Evolutionary conservation across 2,888 invertebrate species (phyloP), one percentile per base, ranked within the genome.

Genomic region (Erebia ligea): DNA sequence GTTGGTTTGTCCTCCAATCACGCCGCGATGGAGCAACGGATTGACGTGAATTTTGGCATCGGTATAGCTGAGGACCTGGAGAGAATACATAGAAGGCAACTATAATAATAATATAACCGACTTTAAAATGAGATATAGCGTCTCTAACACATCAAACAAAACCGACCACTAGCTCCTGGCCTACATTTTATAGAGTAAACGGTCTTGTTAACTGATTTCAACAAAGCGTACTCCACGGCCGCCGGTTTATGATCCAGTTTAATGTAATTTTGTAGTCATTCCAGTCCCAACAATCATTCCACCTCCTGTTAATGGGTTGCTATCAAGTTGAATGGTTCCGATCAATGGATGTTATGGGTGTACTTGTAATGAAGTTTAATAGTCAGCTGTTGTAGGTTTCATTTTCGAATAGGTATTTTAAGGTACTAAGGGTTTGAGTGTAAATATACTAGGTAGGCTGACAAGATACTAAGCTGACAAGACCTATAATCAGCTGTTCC

Each of bases 121-220:
- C 3, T 34, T 34, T 34, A 34, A 34, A 34, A 34, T 5, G 6
- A 34, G 6, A 34, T 34, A 34, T 3, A 25, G 34, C 25, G 25
- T 3, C 25, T 25, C 2, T 25, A 56, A 56, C 56, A 56, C 21
- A n/a, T 56, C 2, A 1, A 45, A 10, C 15, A 1, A 21, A 21
- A 9, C 15, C 6, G 19, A 11, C 15, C 2, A 0, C 9, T 21
- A 21, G 19, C 62, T 62, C 62, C 3, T 2, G 10, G 21, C 13
- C 15, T 62, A 62, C 68, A 45, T 50, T 62, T 56, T 45, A 62
- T 59, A 40, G 59, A 52, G 21, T n/a, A 61, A 61, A 68, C 65
- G 61, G 59, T 61, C 71, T 68, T 65, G 65, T 61, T 68, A 71
- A 68, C 71, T 68, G 68, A 68, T 71, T 65, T 48, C 48, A 66